These are phyloP conservation scores for Sylvilagus bachmani DNA, from an alignment of 2,113 vertebrate genomes.

Conservation along the genomic window DNA sequence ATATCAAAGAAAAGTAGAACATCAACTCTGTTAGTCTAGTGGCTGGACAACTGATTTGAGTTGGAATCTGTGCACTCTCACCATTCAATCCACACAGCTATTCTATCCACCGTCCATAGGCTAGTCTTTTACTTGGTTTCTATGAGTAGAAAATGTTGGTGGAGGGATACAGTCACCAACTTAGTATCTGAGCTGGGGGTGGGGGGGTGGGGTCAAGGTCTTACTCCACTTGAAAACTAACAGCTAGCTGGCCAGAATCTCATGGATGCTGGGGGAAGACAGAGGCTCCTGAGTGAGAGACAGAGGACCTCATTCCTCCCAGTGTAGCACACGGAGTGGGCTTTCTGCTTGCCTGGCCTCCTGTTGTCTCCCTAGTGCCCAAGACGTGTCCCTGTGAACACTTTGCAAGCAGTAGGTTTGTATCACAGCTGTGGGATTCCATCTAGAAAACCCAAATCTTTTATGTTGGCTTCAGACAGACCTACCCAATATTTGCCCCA, in stretches of 20 bases:
- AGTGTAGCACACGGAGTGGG: not conserved
- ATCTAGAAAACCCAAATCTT: not conserved
- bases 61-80: not conserved
- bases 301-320: not conserved
- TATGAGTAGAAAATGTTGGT: not conserved
- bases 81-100: fast-evolving
- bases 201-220: not conserved
- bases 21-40: not conserved
- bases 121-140: not conserved
- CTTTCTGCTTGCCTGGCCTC: not conserved
- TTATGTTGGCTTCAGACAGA: not conserved
- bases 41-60: not conserved
- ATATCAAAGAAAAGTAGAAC: not conserved
- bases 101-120: not conserved
- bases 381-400: too few relatives aligned
- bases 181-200: too few relatives aligned
- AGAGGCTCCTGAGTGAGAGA: not conserved
- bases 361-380: too few relatives aligned
- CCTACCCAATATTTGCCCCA: not conserved
- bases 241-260: not conserved
- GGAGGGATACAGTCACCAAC: too few relatives aligned
- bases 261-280: not conserved
- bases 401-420: not conserved
- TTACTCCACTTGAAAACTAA: not conserved
- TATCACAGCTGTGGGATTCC: fast-evolving